Conservation (phyloP, 2,888 invertebrate genomes). For the Lasioglossum calceatum region DNA sequence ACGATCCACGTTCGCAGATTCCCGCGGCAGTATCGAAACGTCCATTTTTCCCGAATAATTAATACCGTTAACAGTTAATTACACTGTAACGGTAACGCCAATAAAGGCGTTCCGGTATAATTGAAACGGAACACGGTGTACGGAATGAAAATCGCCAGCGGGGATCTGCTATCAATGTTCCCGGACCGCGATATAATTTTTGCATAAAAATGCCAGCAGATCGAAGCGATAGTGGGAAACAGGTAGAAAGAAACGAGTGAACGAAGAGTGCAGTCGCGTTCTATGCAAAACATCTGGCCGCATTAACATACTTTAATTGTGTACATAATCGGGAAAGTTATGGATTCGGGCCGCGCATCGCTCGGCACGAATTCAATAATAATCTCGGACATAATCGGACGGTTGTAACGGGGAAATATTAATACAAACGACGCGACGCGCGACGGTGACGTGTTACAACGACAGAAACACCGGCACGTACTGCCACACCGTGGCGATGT, state of each 20-base stretch:
- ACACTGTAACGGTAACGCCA: neutral
- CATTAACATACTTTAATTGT: constrained; percentile 45
- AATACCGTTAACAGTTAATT: neutral
- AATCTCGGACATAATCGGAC: constrained; percentile 46
- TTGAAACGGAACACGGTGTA: neutral
- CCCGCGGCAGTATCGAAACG: neutral
- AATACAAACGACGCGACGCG: constrained; percentile 20
- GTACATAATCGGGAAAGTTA: constrained; percentile 39
- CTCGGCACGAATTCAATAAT: constrained; percentile 54
- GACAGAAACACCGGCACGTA: constrained; percentile 40
- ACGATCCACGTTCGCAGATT: too few species aligned
- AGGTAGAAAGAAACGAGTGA: neutral
- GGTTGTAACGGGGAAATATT: constrained; percentile 42
- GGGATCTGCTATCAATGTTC: neutral
- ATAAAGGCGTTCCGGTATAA: neutral
- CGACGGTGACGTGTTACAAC: constrained; percentile 32
- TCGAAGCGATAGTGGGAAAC: neutral
- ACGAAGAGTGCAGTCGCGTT: constrained; percentile 6
- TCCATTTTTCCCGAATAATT: neutral
- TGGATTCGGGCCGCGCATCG: constrained; percentile 52
- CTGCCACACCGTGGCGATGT: constrained; percentile 2
- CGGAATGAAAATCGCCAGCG: neutral
- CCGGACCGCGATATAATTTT: neutral
- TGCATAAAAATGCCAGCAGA: constrained; percentile 1
- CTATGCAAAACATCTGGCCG: constrained; percentile 44